These are phyloP conservation scores for Danionella cerebrum DNA, from an alignment of 2,113 vertebrate genomes.

Conservation along the genomic window DNA sequence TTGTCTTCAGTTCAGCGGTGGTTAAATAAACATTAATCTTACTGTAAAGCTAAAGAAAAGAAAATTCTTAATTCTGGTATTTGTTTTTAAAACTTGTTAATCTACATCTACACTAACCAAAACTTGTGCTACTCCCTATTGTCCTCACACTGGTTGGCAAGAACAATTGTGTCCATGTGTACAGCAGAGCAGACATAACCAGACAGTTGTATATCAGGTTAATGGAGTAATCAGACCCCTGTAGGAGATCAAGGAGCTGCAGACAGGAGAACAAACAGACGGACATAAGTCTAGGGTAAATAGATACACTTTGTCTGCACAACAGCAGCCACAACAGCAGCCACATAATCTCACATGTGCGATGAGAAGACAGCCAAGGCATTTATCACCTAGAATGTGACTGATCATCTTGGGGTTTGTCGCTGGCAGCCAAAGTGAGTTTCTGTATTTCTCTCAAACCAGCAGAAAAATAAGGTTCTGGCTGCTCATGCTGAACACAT, in stretches of 20 bases:
- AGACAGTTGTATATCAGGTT: constrained; percentile 32
- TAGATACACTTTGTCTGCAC: constrained; percentile 16
- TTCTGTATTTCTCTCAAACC: not conserved
- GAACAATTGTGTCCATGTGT: not conserved
- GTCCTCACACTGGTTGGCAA: not conserved
- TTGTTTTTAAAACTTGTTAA: constrained; percentile 16
- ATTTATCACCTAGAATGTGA: constrained; percentile 25
- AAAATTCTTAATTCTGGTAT: no score
- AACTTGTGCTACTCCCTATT: not conserved
- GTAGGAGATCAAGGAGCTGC: constrained; percentile 27
- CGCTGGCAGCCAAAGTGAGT: constrained; percentile 4
- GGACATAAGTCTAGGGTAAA: constrained; percentile 28
- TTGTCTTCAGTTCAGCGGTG: no score
- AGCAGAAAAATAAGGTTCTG: not conserved
- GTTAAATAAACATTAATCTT: no score
- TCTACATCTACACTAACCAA: not conserved
- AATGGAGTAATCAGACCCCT: constrained; percentile 33
- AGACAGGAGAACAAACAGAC: constrained; percentile 29
- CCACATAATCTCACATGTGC: constrained; percentile 22
- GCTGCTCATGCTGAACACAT: not conserved
- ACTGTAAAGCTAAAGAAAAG: no score
- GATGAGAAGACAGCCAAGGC: constrained; percentile 4
- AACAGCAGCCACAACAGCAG: constrained; percentile 25
- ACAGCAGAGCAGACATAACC: constrained; percentile 7
- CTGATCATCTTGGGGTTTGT: constrained; percentile 15